Conservation (phyloP, 2,113 vertebrate genomes). For the western clawed frog (Xenopus tropicalis) region UCB_Xtro_10.0 CM004447.2:127327501-127328000, state of each 20-base stretch:
- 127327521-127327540: background rate
- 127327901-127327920: no score
- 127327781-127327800: no score
- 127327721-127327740: background rate
- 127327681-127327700: conserved; percentile 35
- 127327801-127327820: no score
- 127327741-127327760: background rate
- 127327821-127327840: no score
- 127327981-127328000: no score
- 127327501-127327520: conserved; percentile 12
- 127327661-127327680: conserved; percentile 1
- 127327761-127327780: no score
- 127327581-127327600: background rate
- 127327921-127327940: no score
- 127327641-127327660: background rate
- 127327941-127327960: no score
- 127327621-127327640: conserved; percentile 11
- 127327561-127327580: background rate
- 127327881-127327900: no score
- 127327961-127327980: no score
- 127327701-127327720: background rate
- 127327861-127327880: no score
- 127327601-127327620: conserved; percentile 12
- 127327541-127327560: background rate
- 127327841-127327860: no score